These are phyloP conservation scores for Henricia sp. DNA, from an alignment of 53 echinoderm and acorn worm species.

Conservation along the genomic window DNA sequence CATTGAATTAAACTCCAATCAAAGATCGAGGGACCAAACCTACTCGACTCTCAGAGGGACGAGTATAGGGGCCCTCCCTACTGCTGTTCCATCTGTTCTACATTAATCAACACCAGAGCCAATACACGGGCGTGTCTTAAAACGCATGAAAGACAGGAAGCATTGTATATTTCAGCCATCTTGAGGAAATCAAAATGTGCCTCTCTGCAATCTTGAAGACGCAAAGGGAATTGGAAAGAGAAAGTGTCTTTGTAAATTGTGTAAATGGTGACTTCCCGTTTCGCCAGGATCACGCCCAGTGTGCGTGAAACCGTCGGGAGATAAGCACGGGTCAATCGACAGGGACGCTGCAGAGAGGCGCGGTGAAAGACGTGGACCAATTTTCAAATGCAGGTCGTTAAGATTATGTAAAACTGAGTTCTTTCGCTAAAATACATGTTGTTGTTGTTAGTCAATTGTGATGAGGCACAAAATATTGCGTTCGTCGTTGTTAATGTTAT, in stretches of 20 bases:
- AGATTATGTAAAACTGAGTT: too few relatives aligned
- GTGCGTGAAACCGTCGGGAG: slow-evolving; percentile 5
- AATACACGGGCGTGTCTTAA: not conserved
- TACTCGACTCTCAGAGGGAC: too few relatives aligned
- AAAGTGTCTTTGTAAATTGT: slow-evolving; percentile 24
- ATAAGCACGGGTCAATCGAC: not conserved
- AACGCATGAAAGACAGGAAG: not conserved
- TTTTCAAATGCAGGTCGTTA: too few relatives aligned
- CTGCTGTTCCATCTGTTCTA: slow-evolving; percentile 3
- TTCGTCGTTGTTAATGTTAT: too few relatives aligned
- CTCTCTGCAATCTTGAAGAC: not conserved
- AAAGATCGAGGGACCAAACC: too few relatives aligned
- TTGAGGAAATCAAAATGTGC: slow-evolving; percentile 4
- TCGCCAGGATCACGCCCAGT: slow-evolving; percentile 27
- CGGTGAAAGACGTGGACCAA: not conserved
- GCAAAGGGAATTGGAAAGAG: not conserved
- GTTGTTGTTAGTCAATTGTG: too few relatives aligned
- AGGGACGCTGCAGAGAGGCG: not conserved
- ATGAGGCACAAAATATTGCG: too few relatives aligned
- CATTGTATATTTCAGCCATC: not conserved
- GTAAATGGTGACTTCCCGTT: slow-evolving; percentile 19
- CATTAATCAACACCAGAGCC: not conserved
- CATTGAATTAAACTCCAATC: too few relatives aligned
- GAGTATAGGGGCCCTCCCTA: too few relatives aligned
- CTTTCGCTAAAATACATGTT: too few relatives aligned